Conservation (phyloP, 2,797 vertebrate genomes). For the Sebastes taczanowskii region DNA sequence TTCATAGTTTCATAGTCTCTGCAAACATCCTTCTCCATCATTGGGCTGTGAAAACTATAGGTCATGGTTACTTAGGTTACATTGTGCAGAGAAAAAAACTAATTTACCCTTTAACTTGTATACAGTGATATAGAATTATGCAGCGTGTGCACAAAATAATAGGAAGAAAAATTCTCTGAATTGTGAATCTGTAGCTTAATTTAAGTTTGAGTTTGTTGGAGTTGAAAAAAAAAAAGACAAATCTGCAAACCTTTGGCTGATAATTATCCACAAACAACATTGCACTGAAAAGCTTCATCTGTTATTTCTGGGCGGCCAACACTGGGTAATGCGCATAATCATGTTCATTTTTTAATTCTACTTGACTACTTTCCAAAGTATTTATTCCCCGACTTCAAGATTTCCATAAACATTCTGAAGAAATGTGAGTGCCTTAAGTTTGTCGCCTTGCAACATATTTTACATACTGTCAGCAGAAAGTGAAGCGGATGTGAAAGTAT, state of each 20-base stretch:
- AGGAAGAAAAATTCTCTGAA: background rate
- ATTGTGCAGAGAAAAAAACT: background rate
- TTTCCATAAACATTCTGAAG: background rate
- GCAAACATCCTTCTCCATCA: background rate
- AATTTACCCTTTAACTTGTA: background rate
- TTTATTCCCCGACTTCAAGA: background rate
- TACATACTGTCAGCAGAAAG: background rate
- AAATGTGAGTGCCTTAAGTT: background rate
- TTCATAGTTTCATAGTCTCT: background rate
- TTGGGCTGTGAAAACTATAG: background rate
- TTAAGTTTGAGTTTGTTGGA: background rate
- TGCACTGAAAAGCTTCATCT: background rate
- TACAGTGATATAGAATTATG: background rate
- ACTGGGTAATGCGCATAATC: background rate
- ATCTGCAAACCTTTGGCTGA: background rate
- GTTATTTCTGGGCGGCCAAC: slow-evolving; percentile 1
- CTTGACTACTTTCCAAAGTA: background rate
- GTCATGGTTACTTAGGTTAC: background rate
- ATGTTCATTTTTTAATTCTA: background rate
- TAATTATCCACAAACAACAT: slow-evolving; percentile 9
- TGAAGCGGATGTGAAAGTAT: background rate
- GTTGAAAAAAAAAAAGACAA: slow-evolving; percentile 1
- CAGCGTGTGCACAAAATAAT: background rate
- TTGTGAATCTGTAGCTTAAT: background rate
- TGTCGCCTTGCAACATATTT: background rate